Conservation (phyloP, 2,113 vertebrate species). For the Ceyx cyanopectus region DNA sequence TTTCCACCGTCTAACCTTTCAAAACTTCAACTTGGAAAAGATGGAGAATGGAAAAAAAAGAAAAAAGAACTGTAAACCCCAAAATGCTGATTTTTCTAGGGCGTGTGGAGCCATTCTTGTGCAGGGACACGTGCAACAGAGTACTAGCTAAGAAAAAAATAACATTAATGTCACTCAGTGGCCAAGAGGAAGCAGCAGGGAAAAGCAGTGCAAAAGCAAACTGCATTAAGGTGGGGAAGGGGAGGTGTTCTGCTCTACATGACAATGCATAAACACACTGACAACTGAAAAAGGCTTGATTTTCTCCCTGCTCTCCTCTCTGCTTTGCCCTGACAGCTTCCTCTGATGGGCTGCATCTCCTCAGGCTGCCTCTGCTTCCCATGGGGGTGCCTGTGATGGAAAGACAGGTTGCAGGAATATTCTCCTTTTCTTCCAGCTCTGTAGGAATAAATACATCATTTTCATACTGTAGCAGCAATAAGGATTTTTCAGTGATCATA, state of each 20-base stretch:
- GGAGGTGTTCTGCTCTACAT: neutral
- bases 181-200: neutral
- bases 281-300: neutral
- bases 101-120: neutral
- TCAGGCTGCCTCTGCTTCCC: neutral
- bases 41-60: neutral
- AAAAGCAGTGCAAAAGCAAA: neutral
- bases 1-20: constrained; percentile 59
- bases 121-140: neutral
- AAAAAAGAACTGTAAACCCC: neutral
- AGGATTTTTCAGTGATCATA: neutral
- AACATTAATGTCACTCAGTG: neutral
- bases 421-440: neutral
- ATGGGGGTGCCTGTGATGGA: neutral
- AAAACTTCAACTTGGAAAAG: constrained; percentile 11
- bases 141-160: neutral
- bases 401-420: neutral
- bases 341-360: neutral
- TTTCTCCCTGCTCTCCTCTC: neutral
- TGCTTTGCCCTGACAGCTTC: neutral
- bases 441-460: neutral
- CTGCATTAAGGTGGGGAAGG: neutral
- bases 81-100: neutral
- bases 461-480: neutral
- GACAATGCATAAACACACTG: neutral